phyloP scores from a whole-genome alignment of 1,140 invertebrate genomes.

The Pomacea maculata region DNA sequence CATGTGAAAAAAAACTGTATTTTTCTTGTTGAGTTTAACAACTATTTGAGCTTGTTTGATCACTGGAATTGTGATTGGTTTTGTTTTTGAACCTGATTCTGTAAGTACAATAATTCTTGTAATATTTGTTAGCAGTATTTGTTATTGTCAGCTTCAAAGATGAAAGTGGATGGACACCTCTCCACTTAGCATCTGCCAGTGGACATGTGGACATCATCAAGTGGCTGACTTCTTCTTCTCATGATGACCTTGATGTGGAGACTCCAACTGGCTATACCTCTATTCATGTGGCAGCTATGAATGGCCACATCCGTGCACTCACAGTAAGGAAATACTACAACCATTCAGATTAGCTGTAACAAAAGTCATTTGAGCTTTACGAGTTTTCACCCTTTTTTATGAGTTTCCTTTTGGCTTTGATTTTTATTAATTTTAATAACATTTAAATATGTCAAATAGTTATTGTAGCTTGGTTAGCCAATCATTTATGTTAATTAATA shows the following conservation, averaged over 20 bases:
- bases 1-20: too few relatives aligned
- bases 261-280: conserved; percentile 63
- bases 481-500: not conserved
- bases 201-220: conserved; percentile 58
- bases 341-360: not conserved
- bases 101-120: too few relatives aligned
- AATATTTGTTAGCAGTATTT: not conserved
- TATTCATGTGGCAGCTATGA: conserved; percentile 63
- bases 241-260: conserved; percentile 49
- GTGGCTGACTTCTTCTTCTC: conserved; percentile 47
- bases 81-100: not conserved
- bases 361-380: too few relatives aligned
- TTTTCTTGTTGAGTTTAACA: too few relatives aligned
- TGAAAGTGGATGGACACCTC: conserved; percentile 52
- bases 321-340: conserved; percentile 40
- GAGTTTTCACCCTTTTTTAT: not conserved
- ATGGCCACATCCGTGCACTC: conserved; percentile 61
- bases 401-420: not conserved
- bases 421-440: not conserved
- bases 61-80: not conserved
- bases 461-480: not conserved
- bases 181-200: conserved; percentile 50
- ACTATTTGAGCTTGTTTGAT: too few relatives aligned
- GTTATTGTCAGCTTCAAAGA: conserved; percentile 46
- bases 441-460: not conserved